Percentiles rank a stretch among this genome's conserved stretches.
phyloP scores from a whole-genome alignment of 2,888 invertebrate genomes.

The Tortrix viridana region DNA sequence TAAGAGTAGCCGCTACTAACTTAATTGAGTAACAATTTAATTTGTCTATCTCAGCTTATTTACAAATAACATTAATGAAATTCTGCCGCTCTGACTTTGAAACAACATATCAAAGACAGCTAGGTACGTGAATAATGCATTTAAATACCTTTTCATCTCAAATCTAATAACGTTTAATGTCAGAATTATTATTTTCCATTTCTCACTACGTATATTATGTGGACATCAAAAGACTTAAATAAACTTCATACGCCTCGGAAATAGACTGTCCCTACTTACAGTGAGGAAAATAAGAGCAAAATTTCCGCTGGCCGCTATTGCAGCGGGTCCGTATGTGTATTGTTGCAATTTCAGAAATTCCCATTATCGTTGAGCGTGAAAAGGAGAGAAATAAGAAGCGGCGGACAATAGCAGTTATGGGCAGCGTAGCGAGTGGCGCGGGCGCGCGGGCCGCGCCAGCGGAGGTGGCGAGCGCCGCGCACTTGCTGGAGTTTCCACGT shows the following conservation, averaged over 20 bases:
- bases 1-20: too few relatives aligned
- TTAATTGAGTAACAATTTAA: too few relatives aligned
- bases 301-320: constrained; percentile 63
- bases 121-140: neutral
- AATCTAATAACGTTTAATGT: constrained; percentile 18
- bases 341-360: constrained; percentile 83
- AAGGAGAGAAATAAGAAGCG: constrained; percentile 74
- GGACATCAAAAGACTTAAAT: constrained; percentile 38
- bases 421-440: constrained; percentile 41
- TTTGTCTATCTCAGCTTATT: too few relatives aligned
- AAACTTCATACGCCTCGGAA: constrained; percentile 47
- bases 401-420: constrained; percentile 65
- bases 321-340: constrained; percentile 72
- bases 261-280: constrained; percentile 55
- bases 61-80: too few relatives aligned
- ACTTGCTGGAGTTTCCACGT: neutral
- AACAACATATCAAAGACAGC: neutral
- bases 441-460: constrained; percentile 37
- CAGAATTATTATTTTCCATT: constrained; percentile 33
- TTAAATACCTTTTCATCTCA: constrained; percentile 3
- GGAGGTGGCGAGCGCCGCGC: constrained; percentile 26
- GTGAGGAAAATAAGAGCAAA: constrained; percentile 60
- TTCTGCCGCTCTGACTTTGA: neutral
- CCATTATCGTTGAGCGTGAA: constrained; percentile 76
- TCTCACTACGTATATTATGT: constrained; percentile 21